These are phyloP conservation scores for Tanytarsus gracilentus DNA, from an alignment of 2,888 invertebrate species.

Conservation along the genomic window DNA sequence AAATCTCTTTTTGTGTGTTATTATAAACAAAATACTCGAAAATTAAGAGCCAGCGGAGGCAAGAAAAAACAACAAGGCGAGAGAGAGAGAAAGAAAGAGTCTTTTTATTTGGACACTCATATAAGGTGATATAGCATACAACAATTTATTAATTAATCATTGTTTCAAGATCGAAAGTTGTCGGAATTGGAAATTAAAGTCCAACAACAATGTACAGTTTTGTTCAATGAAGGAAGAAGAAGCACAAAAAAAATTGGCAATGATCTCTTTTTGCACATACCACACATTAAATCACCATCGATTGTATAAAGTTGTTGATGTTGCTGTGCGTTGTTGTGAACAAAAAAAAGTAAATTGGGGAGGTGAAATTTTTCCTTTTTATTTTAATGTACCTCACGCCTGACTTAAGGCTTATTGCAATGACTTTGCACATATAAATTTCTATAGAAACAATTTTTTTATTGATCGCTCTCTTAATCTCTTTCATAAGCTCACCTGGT, in stretches of 20 bases:
- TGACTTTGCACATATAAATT: slow-evolving; percentile 1
- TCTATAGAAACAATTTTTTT: neutral
- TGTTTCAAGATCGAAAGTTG: slow-evolving; percentile 14
- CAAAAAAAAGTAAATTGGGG: no score
- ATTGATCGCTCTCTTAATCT: neutral
- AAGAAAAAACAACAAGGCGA: neutral
- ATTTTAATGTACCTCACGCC: slow-evolving; percentile 3
- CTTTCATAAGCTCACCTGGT: neutral
- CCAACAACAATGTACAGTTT: no score
- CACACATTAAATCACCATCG: neutral
- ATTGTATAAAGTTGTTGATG: slow-evolving; percentile 1
- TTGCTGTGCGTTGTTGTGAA: neutral
- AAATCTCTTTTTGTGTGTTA: neutral
- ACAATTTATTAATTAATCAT: slow-evolving; percentile 27
- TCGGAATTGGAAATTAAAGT: no score
- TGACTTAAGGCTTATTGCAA: slow-evolving; percentile 7
- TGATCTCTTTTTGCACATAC: slow-evolving; percentile 5
- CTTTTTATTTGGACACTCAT: neutral
- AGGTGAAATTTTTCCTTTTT: slow-evolving; percentile 2
- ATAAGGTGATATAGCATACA: slow-evolving; percentile 18
- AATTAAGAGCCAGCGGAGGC: no score
- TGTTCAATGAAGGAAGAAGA: neutral
- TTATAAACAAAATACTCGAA: no score
- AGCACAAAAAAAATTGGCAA: slow-evolving; percentile 13
- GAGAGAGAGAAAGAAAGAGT: neutral